phyloP scores from a whole-genome alignment of 1,140 invertebrate genomes.

The Subanguina moxae region DNA sequence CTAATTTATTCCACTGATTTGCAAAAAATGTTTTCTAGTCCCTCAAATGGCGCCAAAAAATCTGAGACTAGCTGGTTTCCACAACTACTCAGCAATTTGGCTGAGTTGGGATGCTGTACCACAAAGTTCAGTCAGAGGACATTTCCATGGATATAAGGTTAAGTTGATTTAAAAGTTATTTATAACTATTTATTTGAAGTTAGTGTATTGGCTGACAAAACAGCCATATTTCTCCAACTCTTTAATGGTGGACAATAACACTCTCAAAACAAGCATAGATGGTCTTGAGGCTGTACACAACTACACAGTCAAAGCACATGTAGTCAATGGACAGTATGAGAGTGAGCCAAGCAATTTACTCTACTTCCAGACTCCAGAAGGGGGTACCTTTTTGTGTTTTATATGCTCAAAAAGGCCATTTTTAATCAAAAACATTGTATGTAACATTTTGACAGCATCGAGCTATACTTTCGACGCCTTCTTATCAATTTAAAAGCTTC shows the following conservation, averaged over 20 bases:
- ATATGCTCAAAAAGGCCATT: background rate
- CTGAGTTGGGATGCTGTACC: slow-evolving; percentile 48
- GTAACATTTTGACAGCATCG: no score
- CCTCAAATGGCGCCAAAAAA: slow-evolving; percentile 36
- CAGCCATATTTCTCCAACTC: slow-evolving; percentile 29
- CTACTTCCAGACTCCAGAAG: slow-evolving; percentile 56
- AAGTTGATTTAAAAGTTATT: background rate
- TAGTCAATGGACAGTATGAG: slow-evolving; percentile 43
- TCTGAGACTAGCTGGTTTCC: slow-evolving; percentile 34
- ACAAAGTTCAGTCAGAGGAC: slow-evolving; percentile 36
- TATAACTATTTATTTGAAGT: slow-evolving; percentile 17
- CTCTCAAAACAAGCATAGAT: slow-evolving; percentile 12
- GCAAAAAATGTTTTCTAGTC: slow-evolving; percentile 33
- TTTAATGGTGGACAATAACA: slow-evolving; percentile 8
- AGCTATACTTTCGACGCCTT: no score
- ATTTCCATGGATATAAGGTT: slow-evolving; percentile 53
- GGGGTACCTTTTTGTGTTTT: slow-evolving; percentile 31
- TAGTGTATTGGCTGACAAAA: slow-evolving; percentile 47
- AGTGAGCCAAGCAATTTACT: slow-evolving; percentile 40
- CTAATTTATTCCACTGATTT: no score
- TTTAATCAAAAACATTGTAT: background rate
- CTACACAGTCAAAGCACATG: slow-evolving; percentile 46
- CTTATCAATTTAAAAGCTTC: no score
- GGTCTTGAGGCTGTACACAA: slow-evolving; percentile 42
- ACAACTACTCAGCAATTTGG: slow-evolving; percentile 46